Base-by-base conservation (phyloP, 2,888 invertebrate species). In the Protonemura montana region DNA sequence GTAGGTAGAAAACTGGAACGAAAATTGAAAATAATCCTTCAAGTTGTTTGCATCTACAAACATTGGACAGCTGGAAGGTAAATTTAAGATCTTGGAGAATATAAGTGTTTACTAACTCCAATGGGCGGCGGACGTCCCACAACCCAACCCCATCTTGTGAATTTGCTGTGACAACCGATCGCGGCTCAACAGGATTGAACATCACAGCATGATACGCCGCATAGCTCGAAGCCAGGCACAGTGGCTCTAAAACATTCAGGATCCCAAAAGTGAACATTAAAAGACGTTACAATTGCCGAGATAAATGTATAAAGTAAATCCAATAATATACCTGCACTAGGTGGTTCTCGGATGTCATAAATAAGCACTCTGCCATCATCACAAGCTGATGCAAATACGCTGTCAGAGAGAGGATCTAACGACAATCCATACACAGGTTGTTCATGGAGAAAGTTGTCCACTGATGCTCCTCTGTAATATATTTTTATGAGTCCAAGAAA, bases 161-260 rank as follows among this genome's bases (percentile, higher is more conserved):
- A 92, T 98, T 98, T 0, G 98, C 98, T 6, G 98, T 97, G 21
- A 96, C 97, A 87, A 98, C 91, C 89, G 96, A 94, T 89, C 95
- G 93, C 0, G 96, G 93, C 90, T 98, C 97, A 29, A 94, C 92
- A 0, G 98, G 98, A 92, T 98, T 98, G 91, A 96, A 98, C 95
- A 96, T 96, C 76, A 98, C 98, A n/a, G 97, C 97, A 91, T 98
- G 98, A 92, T 97, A 98, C n/a, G 98, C 94, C 85, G 94, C 93
- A 89, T 93, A 93, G 89, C 93, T 94, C 90, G 95, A 95, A 90
- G 95, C 94, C 89, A 96, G 91, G 88, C 94, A 94, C 89, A 95
- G 93, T n/a, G 94, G 93, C 88, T 94, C 94, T 92, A 90, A 88
- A 89, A 30, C 30, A 81, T 0, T 0, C 28, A 81, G 10, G 21